Percentiles rank a stretch among this genome's conserved stretches.
phyloP scores from a whole-genome alignment of 2,888 invertebrate species.

The Shargacucullia verbasci region DNA sequence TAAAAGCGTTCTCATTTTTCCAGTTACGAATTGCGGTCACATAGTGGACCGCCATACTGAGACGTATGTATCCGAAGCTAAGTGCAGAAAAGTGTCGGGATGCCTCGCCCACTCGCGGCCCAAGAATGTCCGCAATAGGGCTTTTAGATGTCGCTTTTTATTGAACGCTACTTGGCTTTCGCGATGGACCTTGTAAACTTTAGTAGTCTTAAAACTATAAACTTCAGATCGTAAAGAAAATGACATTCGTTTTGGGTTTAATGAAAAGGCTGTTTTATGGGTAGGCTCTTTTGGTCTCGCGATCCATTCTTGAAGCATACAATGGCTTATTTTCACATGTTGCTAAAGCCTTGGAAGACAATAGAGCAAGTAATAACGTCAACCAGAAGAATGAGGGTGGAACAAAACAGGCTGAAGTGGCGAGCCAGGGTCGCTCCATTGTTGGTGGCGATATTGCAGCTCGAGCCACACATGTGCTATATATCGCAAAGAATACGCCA shows the following conservation, averaged over 20 bases:
- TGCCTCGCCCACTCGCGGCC: constrained; percentile 60
- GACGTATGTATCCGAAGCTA: constrained; percentile 66
- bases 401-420: constrained; percentile 84
- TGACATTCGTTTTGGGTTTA: constrained; percentile 34
- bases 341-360: constrained; percentile 68
- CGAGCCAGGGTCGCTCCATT: constrained; percentile 65
- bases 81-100: constrained; percentile 80
- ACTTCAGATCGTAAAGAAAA: constrained; percentile 41
- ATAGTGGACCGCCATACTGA: constrained; percentile 62
- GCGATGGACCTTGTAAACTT: constrained; percentile 50
- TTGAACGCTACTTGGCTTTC: constrained; percentile 64
- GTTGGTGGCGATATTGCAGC: constrained; percentile 61
- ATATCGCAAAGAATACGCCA: constrained; percentile 30
- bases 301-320: constrained; percentile 55
- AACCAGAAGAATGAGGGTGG: constrained; percentile 77
- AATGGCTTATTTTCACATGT: constrained; percentile 72
- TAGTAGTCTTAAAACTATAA: constrained; percentile 41
- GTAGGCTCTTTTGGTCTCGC: constrained; percentile 21
- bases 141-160: constrained; percentile 71
- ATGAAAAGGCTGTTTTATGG: constrained; percentile 39
- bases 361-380: constrained; percentile 79
- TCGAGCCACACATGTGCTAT: constrained; percentile 34
- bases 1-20: constrained; percentile 75
- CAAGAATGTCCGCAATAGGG: constrained; percentile 70
- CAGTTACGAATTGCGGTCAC: constrained; percentile 76